Percentiles rank a stretch among this genome's conserved stretches.
Evolutionary conservation across 2,888 invertebrate species (phyloP).

Genomic region (Papilio elwesi): DNA sequence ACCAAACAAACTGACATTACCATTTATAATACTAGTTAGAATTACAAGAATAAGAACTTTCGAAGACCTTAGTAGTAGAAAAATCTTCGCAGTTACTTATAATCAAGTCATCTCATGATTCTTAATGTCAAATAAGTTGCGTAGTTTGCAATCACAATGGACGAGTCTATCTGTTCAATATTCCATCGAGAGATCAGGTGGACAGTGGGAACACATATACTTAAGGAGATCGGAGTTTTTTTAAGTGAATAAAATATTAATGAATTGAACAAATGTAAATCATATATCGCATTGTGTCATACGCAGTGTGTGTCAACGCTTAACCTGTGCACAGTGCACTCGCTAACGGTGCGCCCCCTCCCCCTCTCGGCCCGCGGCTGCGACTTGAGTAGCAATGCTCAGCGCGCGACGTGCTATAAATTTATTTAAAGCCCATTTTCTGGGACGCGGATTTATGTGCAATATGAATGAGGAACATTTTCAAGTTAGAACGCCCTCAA

Average conservation of each 20-base stretch:
- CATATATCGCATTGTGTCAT: not conserved
- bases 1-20: no score
- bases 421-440: conserved; percentile 28
- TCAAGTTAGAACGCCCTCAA: not conserved
- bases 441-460: conserved; percentile 26
- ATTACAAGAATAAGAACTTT: no score
- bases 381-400: conserved; percentile 4
- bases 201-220: no score
- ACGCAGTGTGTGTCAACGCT: not conserved
- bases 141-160: no score
- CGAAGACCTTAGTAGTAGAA: no score
- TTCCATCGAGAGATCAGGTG: no score
- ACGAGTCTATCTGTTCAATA: no score
- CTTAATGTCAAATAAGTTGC: no score
- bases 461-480: conserved; percentile 18
- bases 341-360: conserved; percentile 23
- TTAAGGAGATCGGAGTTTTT: no score
- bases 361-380: not conserved
- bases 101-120: no score
- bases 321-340: conserved; percentile 19
- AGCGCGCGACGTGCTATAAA: conserved; percentile 14
- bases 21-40: no score
- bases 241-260: not conserved
- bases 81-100: no score
- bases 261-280: not conserved